Base-by-base conservation (phyloP, 2,113 vertebrate species). In the Gasterosteus nipponicus region DNA sequence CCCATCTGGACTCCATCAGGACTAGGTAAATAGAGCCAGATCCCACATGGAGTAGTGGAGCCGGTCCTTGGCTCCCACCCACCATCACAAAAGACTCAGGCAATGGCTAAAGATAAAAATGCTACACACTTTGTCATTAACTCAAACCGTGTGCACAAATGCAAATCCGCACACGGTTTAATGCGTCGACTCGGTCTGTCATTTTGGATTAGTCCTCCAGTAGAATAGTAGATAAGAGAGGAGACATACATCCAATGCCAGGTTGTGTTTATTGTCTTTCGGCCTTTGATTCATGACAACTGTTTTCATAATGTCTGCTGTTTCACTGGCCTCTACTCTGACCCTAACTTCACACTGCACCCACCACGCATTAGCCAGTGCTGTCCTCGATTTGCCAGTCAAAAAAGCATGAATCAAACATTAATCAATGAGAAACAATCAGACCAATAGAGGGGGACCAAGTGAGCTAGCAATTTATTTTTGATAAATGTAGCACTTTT, bases 1-100 rank as follows among this genome's bases (percentile, higher is more conserved):
- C 80, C 75, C 91, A 93, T 93, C 90, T 94, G 93, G 90, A 83
- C 82, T 89, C 73, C 80, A 93, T 92, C 91, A 93, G 85, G 19
- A 63, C 68, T 86, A 59, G 82, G 67, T 90, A 92, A 91, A 91
- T 85, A 90, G 70, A 83, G 85, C 86, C 91, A 94, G 82, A 91
- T 92, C 81, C 76, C 85, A 87, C 82, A 87, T 73, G 70, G 80
- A 89, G 84, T 73, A 66, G 57, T 71, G 69, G 65, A 89, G 83
- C 86, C 86, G 87, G 83, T 66, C 62, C 72, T 87, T 79, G 78
- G 86, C 84, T 83, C 78, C 76, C 80, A 87, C 81, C 77, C 78
- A 86, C 81, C 67, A 78, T 90, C 88, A 88, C 84, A 80, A 83
- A 89, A 77, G 82, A 83, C 68, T 84, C 58, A 31, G 84, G 85